Conservation (phyloP, 1,140 invertebrate genomes). For the Adoxophyes honmai region DNA sequence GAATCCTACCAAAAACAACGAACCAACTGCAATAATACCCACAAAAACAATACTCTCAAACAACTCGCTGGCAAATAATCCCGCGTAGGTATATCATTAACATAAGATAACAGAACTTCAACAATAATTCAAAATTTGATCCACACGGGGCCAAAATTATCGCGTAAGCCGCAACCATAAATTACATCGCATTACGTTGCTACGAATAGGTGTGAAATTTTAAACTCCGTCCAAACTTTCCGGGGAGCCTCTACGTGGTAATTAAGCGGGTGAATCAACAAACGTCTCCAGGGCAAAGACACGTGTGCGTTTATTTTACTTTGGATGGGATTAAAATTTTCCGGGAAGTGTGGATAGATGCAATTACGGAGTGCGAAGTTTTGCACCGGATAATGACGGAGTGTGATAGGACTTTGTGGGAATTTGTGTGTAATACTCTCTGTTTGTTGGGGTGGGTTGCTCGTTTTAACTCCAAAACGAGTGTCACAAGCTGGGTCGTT, state of each 20-base stretch:
- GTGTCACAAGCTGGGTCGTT: too few species aligned
- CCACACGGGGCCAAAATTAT: conserved; percentile 4
- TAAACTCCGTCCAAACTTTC: conserved; percentile 12
- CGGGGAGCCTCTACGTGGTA: conserved; percentile 11
- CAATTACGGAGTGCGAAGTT: not conserved
- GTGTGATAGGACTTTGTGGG: not conserved
- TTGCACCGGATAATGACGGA: too few species aligned
- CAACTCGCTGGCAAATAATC: too few species aligned
- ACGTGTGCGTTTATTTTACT: conserved; percentile 8
- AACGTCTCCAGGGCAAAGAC: conserved; percentile 11
- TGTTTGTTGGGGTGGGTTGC: too few species aligned
- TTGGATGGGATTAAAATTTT: conserved; percentile 22
- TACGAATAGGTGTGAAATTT: conserved; percentile 12
- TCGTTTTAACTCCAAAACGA: too few species aligned
- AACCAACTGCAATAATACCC: too few species aligned
- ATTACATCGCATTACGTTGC: not conserved
- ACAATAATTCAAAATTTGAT: conserved; percentile 11
- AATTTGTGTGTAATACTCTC: too few species aligned
- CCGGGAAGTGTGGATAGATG: conserved; percentile 10
- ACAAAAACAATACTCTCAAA: too few species aligned
- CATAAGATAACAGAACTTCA: not conserved
- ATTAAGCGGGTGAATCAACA: conserved; percentile 22
- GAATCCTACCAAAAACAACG: too few species aligned
- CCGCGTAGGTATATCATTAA: not conserved
- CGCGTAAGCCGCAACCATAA: not conserved